A percentile compares a stretch with the other conserved stretches of the same genome.
Conservation (phyloP, 2,113 vertebrate genomes). For the Mus pahari region DNA sequence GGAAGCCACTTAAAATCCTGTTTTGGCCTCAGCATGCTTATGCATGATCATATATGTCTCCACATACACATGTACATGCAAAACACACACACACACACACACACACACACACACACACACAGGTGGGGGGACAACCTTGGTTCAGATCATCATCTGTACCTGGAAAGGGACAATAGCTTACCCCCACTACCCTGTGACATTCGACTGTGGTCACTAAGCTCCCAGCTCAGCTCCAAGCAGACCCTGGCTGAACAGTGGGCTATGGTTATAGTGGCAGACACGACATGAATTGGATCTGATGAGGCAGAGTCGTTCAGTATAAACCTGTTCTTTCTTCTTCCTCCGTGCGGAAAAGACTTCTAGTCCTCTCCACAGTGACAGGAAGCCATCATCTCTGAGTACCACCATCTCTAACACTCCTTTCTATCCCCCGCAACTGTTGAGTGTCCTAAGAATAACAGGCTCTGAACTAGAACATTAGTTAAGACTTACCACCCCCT, state of each 20-base stretch:
- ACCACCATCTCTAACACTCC: background rate
- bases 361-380: background rate
- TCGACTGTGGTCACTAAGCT: background rate
- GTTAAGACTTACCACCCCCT: background rate
- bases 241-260: background rate
- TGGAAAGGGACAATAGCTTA: background rate
- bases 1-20: no score
- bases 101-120: background rate
- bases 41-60: background rate
- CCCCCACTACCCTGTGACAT: background rate
- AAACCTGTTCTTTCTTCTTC: background rate
- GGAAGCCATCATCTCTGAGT: background rate
- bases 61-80: background rate
- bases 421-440: background rate
- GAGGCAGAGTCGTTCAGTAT: background rate
- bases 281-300: background rate
- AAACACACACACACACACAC: background rate
- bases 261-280: background rate
- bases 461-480: background rate
- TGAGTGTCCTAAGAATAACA: background rate
- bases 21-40: background rate
- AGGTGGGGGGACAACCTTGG: background rate
- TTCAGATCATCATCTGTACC: conserved; percentile 41
- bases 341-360: background rate
- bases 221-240: background rate